Percentiles rank a stretch among this genome's conserved stretches.
These are phyloP conservation scores for Ornithoptera priamus DNA, from an alignment of 2,888 invertebrate genomes.

Conservation along the genomic window DNA sequence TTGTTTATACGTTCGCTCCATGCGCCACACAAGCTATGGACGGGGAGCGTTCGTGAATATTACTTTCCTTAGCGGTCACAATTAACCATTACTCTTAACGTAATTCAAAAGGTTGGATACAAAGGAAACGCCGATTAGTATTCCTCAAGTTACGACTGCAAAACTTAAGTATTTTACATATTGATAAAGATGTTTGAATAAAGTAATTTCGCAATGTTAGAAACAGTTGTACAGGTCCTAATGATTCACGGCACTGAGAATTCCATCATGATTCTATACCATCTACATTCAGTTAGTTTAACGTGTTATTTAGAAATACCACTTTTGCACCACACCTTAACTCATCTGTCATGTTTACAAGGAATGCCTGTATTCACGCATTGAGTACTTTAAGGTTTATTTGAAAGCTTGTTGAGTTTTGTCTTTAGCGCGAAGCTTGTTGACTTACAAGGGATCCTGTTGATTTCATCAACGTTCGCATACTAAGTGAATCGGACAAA, in stretches of 20 bases:
- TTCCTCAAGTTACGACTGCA: too few relatives aligned
- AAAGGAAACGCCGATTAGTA: too few relatives aligned
- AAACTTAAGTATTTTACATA: too few relatives aligned
- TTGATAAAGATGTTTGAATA: too few relatives aligned
- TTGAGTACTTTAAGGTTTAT: slow-evolving; percentile 44
- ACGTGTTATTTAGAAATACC: not conserved
- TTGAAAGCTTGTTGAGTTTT: slow-evolving; percentile 54
- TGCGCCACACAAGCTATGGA: slow-evolving; percentile 7
- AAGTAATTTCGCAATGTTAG: too few relatives aligned
- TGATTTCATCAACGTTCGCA: slow-evolving; percentile 33
- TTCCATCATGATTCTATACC: too few relatives aligned
- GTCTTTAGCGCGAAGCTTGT: slow-evolving; percentile 35
- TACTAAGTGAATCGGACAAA: slow-evolving; percentile 30
- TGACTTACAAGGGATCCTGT: slow-evolving; percentile 33
- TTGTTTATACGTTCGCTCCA: slow-evolving; percentile 32
- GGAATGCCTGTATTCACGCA: slow-evolving; percentile 46
- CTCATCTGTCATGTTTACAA: slow-evolving; percentile 43
- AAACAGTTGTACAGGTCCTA: too few relatives aligned
- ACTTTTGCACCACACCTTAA: slow-evolving; percentile 24
- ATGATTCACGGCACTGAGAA: too few relatives aligned
- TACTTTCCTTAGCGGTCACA: too few relatives aligned
- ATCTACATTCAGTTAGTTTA: too few relatives aligned
- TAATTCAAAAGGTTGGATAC: too few relatives aligned
- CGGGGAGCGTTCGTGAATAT: slow-evolving; percentile 1
- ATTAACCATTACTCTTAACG: too few relatives aligned